A percentile compares a stretch with the other conserved stretches of the same genome.
Conservation (phyloP, 2,888 invertebrate species). For the Drosophila koepferae region DNA sequence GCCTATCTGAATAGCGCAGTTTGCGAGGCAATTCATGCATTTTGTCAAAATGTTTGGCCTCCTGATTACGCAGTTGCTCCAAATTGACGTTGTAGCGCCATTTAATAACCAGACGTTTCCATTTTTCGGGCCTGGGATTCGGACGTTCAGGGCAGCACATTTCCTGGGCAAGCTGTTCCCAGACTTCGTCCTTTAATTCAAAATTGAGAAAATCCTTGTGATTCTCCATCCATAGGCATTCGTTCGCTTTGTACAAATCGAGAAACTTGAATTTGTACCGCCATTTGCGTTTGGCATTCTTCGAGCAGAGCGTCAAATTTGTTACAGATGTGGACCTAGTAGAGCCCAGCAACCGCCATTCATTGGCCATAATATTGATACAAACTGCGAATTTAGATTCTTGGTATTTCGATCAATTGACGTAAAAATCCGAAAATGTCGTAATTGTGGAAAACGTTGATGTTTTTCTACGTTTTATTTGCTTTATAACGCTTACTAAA, state of each 20-base stretch:
- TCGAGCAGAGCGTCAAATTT: not conserved
- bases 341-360: not conserved
- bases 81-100: slow-evolving; percentile 57
- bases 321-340: not conserved
- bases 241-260: slow-evolving; percentile 49
- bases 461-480: slow-evolving; percentile 33
- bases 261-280: slow-evolving; percentile 46
- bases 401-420: not conserved
- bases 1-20: slow-evolving; percentile 41
- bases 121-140: slow-evolving; percentile 22
- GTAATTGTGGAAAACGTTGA: not conserved
- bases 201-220: slow-evolving; percentile 60
- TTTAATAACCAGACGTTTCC: slow-evolving; percentile 47
- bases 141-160: slow-evolving; percentile 25
- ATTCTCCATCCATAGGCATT: slow-evolving; percentile 64
- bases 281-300: not conserved
- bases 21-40: slow-evolving; percentile 10
- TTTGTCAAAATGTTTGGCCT: slow-evolving; percentile 31
- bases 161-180: slow-evolving; percentile 55
- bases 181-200: slow-evolving; percentile 37
- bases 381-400: slow-evolving; percentile 9
- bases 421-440: slow-evolving; percentile 1
- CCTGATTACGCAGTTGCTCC: slow-evolving; percentile 34
- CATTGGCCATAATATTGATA: slow-evolving; percentile 20
- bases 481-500: slow-evolving; percentile 38